Conservation (phyloP, 2,888 invertebrate species). For the Xanthia icteritia region DNA sequence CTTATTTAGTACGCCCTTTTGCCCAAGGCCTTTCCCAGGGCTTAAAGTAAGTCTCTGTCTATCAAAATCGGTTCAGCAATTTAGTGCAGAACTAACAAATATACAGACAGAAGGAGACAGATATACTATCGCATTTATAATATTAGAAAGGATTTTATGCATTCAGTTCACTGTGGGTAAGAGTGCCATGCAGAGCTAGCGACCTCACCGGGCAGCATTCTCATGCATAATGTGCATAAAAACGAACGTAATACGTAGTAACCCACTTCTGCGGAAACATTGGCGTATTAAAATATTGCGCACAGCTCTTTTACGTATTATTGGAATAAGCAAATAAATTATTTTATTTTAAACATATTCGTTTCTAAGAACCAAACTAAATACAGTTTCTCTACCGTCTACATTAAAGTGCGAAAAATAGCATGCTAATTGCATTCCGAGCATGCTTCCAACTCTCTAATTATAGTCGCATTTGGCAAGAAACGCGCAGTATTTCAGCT, state of each 20-base stretch:
- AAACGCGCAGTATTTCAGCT: neutral
- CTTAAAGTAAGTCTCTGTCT: neutral
- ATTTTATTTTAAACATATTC: constrained; percentile 1
- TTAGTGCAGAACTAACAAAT: neutral
- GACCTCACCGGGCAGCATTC: constrained; percentile 29
- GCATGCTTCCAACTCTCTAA: constrained; percentile 34
- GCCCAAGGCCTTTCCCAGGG: too few relatives aligned
- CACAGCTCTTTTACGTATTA: constrained; percentile 36
- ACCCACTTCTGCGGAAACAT: constrained; percentile 4
- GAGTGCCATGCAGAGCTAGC: neutral
- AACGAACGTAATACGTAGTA: constrained; percentile 13
- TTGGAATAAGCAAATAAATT: neutral
- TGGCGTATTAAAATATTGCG: constrained; percentile 1
- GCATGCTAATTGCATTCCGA: constrained; percentile 26
- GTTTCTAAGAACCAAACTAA: constrained; percentile 9
- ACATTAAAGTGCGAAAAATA: neutral
- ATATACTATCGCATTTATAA: neutral
- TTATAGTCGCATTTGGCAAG: constrained; percentile 28
- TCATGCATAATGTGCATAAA: constrained; percentile 42
- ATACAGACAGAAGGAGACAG: neutral
- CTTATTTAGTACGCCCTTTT: neutral
- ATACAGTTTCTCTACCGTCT: neutral
- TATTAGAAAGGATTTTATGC: constrained; percentile 22
- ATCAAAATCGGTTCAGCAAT: neutral
- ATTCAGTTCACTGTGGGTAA: constrained; percentile 21